These are phyloP conservation scores for Melitaea cinxia DNA, from an alignment of 1,140 invertebrate species.

Conservation along the genomic window DNA sequence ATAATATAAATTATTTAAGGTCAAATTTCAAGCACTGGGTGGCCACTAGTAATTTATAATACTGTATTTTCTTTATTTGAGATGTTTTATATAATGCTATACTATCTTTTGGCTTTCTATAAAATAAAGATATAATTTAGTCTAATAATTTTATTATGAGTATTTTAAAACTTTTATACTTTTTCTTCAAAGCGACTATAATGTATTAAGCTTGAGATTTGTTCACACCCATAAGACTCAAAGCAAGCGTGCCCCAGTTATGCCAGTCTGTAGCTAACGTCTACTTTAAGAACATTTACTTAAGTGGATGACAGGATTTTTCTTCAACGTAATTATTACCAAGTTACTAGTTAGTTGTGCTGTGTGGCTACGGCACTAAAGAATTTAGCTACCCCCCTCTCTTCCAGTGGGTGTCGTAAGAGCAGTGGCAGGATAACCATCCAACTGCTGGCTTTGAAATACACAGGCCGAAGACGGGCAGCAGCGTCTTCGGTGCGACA, in stretches of 20 bases:
- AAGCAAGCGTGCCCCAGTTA: conserved; percentile 1
- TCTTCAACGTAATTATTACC: neutral
- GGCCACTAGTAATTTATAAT: no score
- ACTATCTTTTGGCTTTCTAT: no score
- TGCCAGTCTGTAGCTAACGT: neutral
- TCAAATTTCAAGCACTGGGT: no score
- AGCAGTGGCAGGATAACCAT: neutral
- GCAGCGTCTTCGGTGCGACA: no score
- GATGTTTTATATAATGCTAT: no score
- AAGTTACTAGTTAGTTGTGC: neutral
- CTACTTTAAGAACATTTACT: conserved; percentile 2
- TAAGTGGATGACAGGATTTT: neutral
- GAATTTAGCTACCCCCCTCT: no score
- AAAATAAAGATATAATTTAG: no score
- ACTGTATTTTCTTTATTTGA: no score
- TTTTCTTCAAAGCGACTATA: neutral
- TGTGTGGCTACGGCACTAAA: neutral
- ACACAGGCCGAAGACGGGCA: no score
- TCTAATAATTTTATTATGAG: neutral
- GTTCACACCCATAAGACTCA: neutral
- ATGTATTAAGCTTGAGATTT: neutral
- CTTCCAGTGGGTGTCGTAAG: no score
- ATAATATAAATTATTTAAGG: no score
- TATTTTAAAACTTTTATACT: neutral
- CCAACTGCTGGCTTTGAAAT: no score